A percentile compares a stretch with the other conserved stretches of the same genome.
These are phyloP conservation scores for Puffinus mauretanicus DNA, from an alignment of 2,113 vertebrate genomes.

Conservation along the genomic window DNA sequence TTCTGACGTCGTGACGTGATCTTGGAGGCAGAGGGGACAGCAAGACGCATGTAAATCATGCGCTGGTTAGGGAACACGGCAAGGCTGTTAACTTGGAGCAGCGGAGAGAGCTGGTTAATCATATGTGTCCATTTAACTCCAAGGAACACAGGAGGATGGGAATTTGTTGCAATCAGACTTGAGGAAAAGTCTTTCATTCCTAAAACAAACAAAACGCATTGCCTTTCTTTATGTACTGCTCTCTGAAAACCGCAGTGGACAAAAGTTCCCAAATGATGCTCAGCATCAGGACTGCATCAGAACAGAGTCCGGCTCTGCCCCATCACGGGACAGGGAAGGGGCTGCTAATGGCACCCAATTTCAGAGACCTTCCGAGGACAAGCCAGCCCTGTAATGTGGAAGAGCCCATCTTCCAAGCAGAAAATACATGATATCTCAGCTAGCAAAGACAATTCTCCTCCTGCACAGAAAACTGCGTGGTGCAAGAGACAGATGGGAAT, in stretches of 20 bases:
- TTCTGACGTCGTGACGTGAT: background rate
- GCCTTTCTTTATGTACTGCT: background rate
- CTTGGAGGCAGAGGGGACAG: background rate
- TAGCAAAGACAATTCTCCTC: background rate
- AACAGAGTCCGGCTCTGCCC: background rate
- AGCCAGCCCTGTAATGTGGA: background rate
- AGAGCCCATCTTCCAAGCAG: background rate
- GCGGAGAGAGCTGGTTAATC: background rate
- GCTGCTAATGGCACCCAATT: background rate
- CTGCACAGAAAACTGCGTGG: background rate
- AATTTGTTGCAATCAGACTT: background rate
- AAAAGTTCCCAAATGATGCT: background rate
- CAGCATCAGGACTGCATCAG: background rate
- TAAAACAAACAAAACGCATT: background rate
- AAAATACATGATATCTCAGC: background rate
- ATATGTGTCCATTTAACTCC: background rate
- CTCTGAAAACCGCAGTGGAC: background rate
- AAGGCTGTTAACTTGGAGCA: background rate
- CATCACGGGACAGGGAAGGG: rapidly evolving
- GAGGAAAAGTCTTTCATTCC: background rate
- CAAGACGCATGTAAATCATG: background rate
- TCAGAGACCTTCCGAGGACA: background rate
- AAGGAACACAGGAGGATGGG: background rate
- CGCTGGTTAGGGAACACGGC: background rate
- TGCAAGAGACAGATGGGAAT: background rate